Base-by-base conservation (phyloP, 1,140 invertebrate species). In the Hetaerina americana region DNA sequence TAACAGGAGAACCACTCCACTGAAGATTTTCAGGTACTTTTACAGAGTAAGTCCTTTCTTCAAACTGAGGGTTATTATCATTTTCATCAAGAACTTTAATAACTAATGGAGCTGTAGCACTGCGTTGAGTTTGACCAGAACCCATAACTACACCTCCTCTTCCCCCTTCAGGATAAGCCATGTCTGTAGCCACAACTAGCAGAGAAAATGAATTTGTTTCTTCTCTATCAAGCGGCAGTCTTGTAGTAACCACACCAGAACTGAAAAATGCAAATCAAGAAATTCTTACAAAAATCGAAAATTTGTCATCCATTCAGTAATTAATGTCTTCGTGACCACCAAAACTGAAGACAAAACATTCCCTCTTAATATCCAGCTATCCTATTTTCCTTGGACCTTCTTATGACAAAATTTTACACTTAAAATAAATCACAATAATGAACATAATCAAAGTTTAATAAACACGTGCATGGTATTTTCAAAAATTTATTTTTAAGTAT, bases 41-140 rank as follows among this genome's bases (percentile, higher is more conserved):
- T 0, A 95, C 92, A 0, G 90, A 90, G 78, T 98, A 97, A 0
- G 92, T 92, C 29, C 90, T 85, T 79, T 96, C 91, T 25, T 89
- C 89, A 80, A 98, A 98, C 81, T 97, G 94, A 0, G 96, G 97
- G 78, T 95, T 94, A 80, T 98, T 97, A 83, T 99, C 97, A 80
- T 99, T 99, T 77, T 96, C 95, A 78, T 98, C 96, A 5, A 92
- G 78, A 0, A 98, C 86, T 66, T 88, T 89, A 0, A 98, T 88
- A 68, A 93, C 85, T 5, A 98, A 85, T 66, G 90, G 93, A 0
- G 95, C 90, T 70, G 89, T 91, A 0, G 93, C 88, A 5, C 90
- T 90, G 76, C 87, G 86, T 73, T 92, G 84, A 6, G 80, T 74
- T 27, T 28, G 31, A 71, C 31, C 18, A 40, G 26, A 26, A 6